Base-by-base conservation (phyloP, 2,888 invertebrate genomes). In the Sinhomidia bicolor region DNA sequence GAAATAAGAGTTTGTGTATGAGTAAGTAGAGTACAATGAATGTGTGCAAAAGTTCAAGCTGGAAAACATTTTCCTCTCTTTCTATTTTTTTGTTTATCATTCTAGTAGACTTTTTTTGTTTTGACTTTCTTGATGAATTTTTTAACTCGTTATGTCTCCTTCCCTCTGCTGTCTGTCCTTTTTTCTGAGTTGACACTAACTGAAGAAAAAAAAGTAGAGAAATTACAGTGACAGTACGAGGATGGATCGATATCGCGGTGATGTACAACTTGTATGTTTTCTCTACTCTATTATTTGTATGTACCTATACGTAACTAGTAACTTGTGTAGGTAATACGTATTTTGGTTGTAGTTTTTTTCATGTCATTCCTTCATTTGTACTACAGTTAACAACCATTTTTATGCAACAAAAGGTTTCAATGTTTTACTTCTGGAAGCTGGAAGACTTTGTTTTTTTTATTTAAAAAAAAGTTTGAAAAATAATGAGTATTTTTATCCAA, bases 41-140 rank as follows among this genome's bases (percentile, higher is more conserved):
- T 17, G n/a, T 62, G 32, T 32, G 32, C 9, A 36, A 65, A 65
- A 65, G 32, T 32, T 65, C 36, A 32, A 65, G n/a, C 36, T 65
- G 65, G 29, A 65, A 44, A 65, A 20, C 36, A 36, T 65, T 57
- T 29, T 65, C 17, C 14, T 65, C 44, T n/a, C 2, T 65, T 65
- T 65, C 36, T 65, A 17, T n/a, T 14, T 65, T 65, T 65, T 65
- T 65, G n/a, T 32, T 57, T 57, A 57, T 57, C 26, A 26, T 23
- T 3, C 2, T 44, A 17, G 71, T 44, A 41, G 41, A 71, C 71
- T 41, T 41, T 65, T 71, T 76, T 76, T 76, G 76, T 85, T 85
- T 85, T 44, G 85, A 85, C 76, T 85, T 62, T 51, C 60, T 41
- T 85, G 74, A 85, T 85, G 85, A 85, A 85, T 85, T 85, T 83